A percentile compares a stretch with the other conserved stretches of the same genome.
Conservation (phyloP, 1,140 invertebrate species). For the Notospermus geniculatus region DNA sequence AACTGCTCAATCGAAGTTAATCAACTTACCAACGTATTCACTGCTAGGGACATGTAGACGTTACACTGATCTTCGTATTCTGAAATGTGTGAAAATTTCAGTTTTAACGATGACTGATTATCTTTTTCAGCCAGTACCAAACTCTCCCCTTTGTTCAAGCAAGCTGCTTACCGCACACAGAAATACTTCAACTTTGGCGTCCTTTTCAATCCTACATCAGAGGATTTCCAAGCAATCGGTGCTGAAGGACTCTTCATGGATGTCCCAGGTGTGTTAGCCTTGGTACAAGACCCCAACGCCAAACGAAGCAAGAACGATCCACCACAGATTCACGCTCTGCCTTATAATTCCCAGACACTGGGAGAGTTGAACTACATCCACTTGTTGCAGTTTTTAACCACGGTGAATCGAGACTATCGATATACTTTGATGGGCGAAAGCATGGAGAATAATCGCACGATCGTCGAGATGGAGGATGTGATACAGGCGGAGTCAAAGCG, state of each 20-base stretch:
- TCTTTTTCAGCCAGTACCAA: constrained; percentile 31
- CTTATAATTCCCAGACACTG: constrained; percentile 25
- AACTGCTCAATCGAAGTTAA: too few species aligned
- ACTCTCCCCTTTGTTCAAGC: constrained; percentile 30
- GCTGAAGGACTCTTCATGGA: constrained; percentile 25
- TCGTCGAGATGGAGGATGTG: constrained; percentile 38
- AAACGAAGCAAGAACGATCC: background rate
- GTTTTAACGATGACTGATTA: constrained; percentile 4
- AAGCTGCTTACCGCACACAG: constrained; percentile 29
- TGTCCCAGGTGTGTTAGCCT: constrained; percentile 30
- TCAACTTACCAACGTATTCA: too few species aligned
- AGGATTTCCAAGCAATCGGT: constrained; percentile 32
- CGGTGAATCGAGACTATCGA: constrained; percentile 34
- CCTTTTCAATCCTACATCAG: constrained; percentile 27
- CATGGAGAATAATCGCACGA: constrained; percentile 21
- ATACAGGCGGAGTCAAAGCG: constrained; percentile 31
- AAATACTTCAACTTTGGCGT: constrained; percentile 37
- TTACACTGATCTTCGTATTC: too few species aligned
- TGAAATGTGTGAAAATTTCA: background rate
- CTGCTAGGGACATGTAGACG: too few species aligned
- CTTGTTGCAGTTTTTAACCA: constrained; percentile 37
- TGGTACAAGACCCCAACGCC: constrained; percentile 22
- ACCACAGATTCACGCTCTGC: constrained; percentile 21
- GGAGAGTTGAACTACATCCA: constrained; percentile 37
- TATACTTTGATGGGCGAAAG: constrained; percentile 31